Percentiles rank a stretch among this genome's conserved stretches.
Evolutionary conservation across 2,888 invertebrate genomes (phyloP).

Genomic region (Siphonodentalium dalli): DNA sequence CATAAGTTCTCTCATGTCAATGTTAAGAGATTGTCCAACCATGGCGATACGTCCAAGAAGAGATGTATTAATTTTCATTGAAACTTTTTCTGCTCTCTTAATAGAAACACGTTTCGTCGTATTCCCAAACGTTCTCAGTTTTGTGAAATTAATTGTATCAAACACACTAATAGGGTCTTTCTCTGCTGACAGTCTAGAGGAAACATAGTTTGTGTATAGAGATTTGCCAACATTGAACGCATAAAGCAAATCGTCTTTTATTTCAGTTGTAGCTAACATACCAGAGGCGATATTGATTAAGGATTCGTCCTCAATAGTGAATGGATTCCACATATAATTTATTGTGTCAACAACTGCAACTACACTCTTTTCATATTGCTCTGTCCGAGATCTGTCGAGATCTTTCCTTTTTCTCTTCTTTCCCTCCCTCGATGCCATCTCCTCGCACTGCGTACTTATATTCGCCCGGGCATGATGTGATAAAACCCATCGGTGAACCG

Average conservation of each 20-base stretch:
- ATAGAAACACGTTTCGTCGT: too few relatives aligned
- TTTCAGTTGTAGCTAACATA: background rate
- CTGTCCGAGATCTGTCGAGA: background rate
- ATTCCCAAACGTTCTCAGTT: too few relatives aligned
- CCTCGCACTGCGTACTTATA: constrained; percentile 8
- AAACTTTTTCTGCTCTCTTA: too few relatives aligned
- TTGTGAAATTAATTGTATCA: too few relatives aligned
- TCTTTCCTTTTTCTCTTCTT: background rate
- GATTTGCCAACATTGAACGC: too few relatives aligned
- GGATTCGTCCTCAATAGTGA: background rate
- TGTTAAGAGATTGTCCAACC: too few relatives aligned
- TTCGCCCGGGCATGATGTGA: constrained; percentile 1
- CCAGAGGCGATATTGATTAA: background rate
- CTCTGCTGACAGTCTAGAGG: too few relatives aligned
- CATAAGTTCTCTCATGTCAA: too few relatives aligned
- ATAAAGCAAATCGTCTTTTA: background rate
- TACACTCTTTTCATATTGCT: constrained; percentile 5
- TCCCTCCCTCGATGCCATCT: constrained; percentile 6
- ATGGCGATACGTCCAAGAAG: too few relatives aligned
- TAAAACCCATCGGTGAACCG: constrained; percentile 18
- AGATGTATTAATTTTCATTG: too few relatives aligned
- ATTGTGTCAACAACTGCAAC: background rate
- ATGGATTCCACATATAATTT: background rate
- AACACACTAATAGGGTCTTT: too few relatives aligned
- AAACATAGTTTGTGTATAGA: too few relatives aligned